Base-by-base conservation (phyloP, 2,888 invertebrate species). In the Anthophora plumipes region DNA sequence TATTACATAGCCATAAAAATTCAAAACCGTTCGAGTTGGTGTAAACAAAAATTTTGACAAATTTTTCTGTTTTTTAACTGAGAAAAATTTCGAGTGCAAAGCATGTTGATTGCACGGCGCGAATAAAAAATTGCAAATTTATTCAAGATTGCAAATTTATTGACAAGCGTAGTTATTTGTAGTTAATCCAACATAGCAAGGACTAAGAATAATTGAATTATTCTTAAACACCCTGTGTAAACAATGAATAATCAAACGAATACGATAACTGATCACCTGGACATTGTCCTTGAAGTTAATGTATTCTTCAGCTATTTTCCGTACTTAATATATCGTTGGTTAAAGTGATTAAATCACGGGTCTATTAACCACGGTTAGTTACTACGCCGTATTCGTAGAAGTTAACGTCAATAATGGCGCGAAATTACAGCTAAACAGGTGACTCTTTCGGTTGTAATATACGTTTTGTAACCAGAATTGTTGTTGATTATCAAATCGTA, bases 271-370 rank as follows among this genome's bases (percentile, higher is more conserved):
- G 41, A 52, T 63, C 46, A 48, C 59, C 14, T 20, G 57, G 37
- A 68, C 25, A 39, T 37, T 68, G 68, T 67, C 77, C 83, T 81
- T 81, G 73, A 64, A 75, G 72, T 73, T 84, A 85, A 85, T 85
- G 64, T 85, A 85, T 85, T 83, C 85, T 46, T 71, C n/a, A 52
- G 57, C 17, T 77, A 59, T 83, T 85, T 77, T 81, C 81, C 78
- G 81, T 81, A 78, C 75, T 79, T 81, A 85, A 81, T 55, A 66
- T 70, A 63, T 83, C 70, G 57, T 41, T 66, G 39, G 69, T 46
- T 68, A 68, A 50, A 50, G 68, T 54, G 83, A 84, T 85, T 80
- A 78, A 78, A 83, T 81, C 76, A 76, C 61, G 25, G 55, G 46
- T 83, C 61, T 64, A 55, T 72, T 73, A 63, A 52, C 59, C 41